Evolutionary conservation across 2,113 vertebrate genomes (phyloP).

Genomic region (Glareola pratincola): DNA sequence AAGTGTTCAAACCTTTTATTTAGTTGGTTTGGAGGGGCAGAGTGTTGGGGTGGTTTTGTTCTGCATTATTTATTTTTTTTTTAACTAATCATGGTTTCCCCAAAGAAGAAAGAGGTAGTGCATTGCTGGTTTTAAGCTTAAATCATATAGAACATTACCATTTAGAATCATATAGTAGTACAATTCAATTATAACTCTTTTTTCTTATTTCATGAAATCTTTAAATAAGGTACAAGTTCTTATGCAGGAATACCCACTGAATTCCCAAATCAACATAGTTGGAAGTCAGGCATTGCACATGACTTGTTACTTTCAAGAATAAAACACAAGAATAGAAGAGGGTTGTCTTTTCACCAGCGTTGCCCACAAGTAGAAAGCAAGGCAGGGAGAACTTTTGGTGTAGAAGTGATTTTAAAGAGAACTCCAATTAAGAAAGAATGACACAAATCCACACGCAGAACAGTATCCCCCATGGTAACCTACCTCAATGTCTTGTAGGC

Average conservation of each 20-base stretch:
- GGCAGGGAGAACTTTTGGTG: background rate
- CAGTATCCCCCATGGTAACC: background rate
- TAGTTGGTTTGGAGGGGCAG: background rate
- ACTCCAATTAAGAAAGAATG: background rate
- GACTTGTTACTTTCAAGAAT: background rate
- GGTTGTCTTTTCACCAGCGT: background rate
- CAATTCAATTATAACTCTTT: background rate
- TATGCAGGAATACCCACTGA: background rate
- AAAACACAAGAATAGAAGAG: background rate
- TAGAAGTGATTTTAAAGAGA: background rate
- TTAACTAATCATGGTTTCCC: background rate
- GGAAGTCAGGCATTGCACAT: background rate
- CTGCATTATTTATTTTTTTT: background rate
- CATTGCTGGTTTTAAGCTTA: background rate
- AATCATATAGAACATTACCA: background rate
- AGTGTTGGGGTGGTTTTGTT: background rate
- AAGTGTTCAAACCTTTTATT: background rate
- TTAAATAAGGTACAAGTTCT: background rate
- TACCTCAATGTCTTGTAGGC: slow-evolving; percentile 97
- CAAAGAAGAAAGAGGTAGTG: background rate
- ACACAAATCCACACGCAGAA: background rate
- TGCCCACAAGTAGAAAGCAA: background rate
- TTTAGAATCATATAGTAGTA: background rate
- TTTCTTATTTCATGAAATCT: background rate
- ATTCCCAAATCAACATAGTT: background rate